Evolutionary conservation across 2,888 invertebrate species (phyloP).

Genomic region (Yponomeuta plumbellus): DNA sequence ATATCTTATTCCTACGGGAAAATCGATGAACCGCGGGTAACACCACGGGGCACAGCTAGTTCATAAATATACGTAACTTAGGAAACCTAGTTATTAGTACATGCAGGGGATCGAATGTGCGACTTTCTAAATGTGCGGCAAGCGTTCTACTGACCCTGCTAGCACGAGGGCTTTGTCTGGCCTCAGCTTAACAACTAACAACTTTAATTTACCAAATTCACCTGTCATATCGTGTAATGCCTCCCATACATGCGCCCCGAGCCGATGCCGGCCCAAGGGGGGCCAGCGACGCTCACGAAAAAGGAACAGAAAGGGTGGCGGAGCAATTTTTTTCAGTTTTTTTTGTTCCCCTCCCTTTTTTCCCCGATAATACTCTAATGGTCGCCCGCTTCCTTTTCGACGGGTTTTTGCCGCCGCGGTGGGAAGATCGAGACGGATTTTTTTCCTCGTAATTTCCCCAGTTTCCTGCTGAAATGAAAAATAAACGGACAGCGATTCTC

Average conservation of each 20-base stretch:
- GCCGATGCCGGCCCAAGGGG: slow-evolving; percentile 62
- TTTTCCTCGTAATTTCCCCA: slow-evolving; percentile 65
- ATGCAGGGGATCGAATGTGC: no score
- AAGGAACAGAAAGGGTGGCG: slow-evolving; percentile 74
- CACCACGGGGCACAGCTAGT: no score
- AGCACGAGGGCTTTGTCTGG: not conserved
- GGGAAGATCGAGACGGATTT: slow-evolving; percentile 69
- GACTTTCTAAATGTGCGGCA: no score
- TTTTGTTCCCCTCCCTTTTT: slow-evolving; percentile 49
- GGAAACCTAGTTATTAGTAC: no score
- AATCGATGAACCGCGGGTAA: no score
- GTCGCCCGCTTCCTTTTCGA: slow-evolving; percentile 73
- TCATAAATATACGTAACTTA: no score
- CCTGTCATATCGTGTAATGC: slow-evolving; percentile 69
- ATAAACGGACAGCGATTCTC: slow-evolving; percentile 46
- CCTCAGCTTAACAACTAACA: slow-evolving; percentile 27
- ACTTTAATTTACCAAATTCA: slow-evolving; percentile 74
- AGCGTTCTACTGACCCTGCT: no score
- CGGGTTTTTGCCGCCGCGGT: slow-evolving; percentile 47
- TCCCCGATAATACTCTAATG: slow-evolving; percentile 76
- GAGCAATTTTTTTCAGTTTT: slow-evolving; percentile 72
- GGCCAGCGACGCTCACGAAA: slow-evolving; percentile 64
- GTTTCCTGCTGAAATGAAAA: slow-evolving; percentile 63
- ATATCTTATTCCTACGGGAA: no score
- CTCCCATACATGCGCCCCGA: slow-evolving; percentile 57